Evolutionary conservation across 1,140 invertebrate genomes (phyloP), one percentile per base, ranked within the genome.

Genomic region (Thaumatotibia leucotreta): DNA sequence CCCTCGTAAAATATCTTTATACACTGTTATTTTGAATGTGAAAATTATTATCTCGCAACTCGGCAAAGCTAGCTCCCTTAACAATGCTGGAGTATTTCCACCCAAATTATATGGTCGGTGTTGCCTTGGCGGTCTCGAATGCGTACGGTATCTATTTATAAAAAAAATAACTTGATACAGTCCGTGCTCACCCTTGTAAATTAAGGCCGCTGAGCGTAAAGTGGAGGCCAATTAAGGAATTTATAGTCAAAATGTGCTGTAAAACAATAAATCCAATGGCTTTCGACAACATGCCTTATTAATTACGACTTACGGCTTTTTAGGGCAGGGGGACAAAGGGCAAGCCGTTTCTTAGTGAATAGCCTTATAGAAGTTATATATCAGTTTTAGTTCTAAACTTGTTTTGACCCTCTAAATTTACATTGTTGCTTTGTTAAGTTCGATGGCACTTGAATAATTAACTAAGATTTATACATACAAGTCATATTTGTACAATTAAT

Each of bases 181-280:
- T 84, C 68, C 70, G 73, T 79, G 85, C 67, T 79, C 67, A 77
- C 84, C 76, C 81, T 82, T 83, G 80, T 82, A 83, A 87, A 88
- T 87, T 85, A 81, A 83, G 75, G 79, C 75, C 75, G 77, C 65
- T 75, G 80, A 79, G 79, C 79, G 78, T 81, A 84, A 86, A 84
- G 78, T 82, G 77, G 78, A 68, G 78, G 72, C 86, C 85, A 88
- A 89, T 88, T 89, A 90, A 84, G 77, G 73, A 83, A 79, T 89
- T 87, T 90, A 89, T 86, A 80, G 79, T 78, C 81, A 70, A 73
- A 80, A 80, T 81, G 76, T 74, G 82, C 76, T 84, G 79, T 91
- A 88, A 88, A 89, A 88, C 82, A 88, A 91, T 89, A 89, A 90
- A 90, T 88, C 73, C 74, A 84, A 85, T 82, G 72, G 78, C 74